Evolutionary conservation across 2,888 invertebrate species (phyloP).

Genomic region (Lucinisca nassula): DNA sequence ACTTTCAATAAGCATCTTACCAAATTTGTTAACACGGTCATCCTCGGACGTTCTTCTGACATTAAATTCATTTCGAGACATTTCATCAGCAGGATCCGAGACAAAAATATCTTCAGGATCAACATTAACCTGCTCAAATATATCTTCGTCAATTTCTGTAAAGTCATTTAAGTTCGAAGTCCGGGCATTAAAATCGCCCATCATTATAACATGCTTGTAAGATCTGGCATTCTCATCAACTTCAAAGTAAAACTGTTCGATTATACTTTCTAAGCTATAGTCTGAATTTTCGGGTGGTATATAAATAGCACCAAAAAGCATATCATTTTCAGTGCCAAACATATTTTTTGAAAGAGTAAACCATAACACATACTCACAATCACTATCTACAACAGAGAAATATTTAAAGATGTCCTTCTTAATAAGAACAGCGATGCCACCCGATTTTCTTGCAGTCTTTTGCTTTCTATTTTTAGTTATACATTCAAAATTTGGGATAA

Average conservation of each 20-base stretch:
- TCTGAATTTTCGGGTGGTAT: background rate
- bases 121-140: too few relatives aligned
- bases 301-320: too few relatives aligned
- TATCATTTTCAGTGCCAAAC: too few relatives aligned
- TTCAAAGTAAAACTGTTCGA: background rate
- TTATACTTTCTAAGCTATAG: background rate
- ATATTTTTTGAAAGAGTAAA: background rate
- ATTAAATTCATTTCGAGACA: too few relatives aligned
- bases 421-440: background rate
- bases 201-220: background rate
- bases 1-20: background rate
- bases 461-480: constrained; percentile 9
- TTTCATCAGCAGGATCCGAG: too few relatives aligned
- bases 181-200: background rate
- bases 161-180: background rate
- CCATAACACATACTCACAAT: background rate
- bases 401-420: background rate
- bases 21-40: too few relatives aligned
- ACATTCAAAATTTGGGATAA: background rate
- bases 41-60: too few relatives aligned
- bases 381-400: background rate
- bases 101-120: too few relatives aligned
- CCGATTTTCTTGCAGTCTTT: background rate
- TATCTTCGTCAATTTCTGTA: background rate
- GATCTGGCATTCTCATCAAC: background rate